Base-by-base conservation (phyloP, 2,113 vertebrate species). In the Chaenogobius annularis region DNA sequence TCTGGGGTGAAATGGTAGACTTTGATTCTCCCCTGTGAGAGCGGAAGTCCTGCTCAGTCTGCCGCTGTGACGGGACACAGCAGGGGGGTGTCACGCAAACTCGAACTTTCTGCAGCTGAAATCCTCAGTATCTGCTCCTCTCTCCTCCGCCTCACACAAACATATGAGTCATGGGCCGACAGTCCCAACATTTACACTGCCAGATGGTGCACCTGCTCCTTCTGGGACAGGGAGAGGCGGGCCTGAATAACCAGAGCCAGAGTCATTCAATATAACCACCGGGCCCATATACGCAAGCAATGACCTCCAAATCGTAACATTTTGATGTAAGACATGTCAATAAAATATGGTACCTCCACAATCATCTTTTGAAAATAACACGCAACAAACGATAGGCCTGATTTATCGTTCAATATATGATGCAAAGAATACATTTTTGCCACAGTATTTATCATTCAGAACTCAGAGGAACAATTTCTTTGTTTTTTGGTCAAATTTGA, bases 121-220 rank as follows among this genome's bases (percentile, higher is more conserved):
- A 88, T 90, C 73, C 83, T 79, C 79, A 12, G 72, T 83, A 22
- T 88, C 85, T 80, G 69, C 75, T 68, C 64, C 1, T 64, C 71
- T 79, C 72, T 68, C 77, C 26, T 68, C 58, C 7, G 23, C 23
- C 68, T 47, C 76, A 59, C 14, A 48, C 74, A 81, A 81, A 86
- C 71, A 81, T 7, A 81, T 35, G 81, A 87, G 74, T 85, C 82
- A 78, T 26, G 13, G 58, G 62, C 67, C 70, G 50, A 40, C 43
- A 68, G 55, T 71, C 69, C 66, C 56, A 47, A 72, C 69, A 78
- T 79, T 81, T 61, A 70, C 6, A n/a, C 31, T 54, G 63, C 75
- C 79, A 79, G 74, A 85, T 84, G 77, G 72, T 80, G 85, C 87
- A 91, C 90, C 88, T 91, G 90, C 84, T 82, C 40, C 47, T 35